Evolutionary conservation across 1,140 invertebrate species (phyloP), one percentile per base, ranked within the genome.

Genomic region (fruit fly (Drosophila melanogaster)): DNA sequence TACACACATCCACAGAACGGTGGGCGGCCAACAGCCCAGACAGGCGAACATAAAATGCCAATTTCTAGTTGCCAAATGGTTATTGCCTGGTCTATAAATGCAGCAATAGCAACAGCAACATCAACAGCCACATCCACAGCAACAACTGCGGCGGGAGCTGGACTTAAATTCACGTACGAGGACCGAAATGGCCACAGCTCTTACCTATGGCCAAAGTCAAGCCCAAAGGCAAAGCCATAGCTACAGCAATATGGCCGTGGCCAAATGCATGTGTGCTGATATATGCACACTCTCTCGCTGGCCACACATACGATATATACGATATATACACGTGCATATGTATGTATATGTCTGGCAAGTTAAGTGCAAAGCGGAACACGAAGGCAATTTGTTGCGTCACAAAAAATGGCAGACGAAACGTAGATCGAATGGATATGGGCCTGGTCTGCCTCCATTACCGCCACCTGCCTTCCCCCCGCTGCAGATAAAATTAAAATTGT

Each of bases 61-160:
- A 87, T 87, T 87, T 87, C 83, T 76, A 87, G 83, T 89, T 87
- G 83, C 83, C 83, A 87, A 87, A 87, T 87, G 83, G 83, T 87
- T 87, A 87, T 87, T 83, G 83, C 84, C 51, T 46, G 67, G 50
- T 76, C 71, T 67, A 77, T 67, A 77, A 77, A 77, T 77, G 74
- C 73, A 77, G 44, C 62, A 75, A 33, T 43, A 61, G 33, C 50
- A 43, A 43, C 49, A 41, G 17, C 60, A 17, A 35, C 30, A 30
- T 2, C 19, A 19, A 19, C 19, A 19, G 19, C 19, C 19, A 19
- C 19, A 19, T 19, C 19, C 19, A 43, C 44, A 41, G 17, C 60
- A 17, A 35, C 30, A 30, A 10, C 30, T 10, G 30, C 53, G 49
- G 24, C 55, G 49, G 26, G 43, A 49, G 15, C 57, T 55, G 59